Evolutionary conservation across 1,140 invertebrate genomes (phyloP), one percentile per base, ranked within the genome.

Genomic region (Mycetomoellerius zeteki): DNA sequence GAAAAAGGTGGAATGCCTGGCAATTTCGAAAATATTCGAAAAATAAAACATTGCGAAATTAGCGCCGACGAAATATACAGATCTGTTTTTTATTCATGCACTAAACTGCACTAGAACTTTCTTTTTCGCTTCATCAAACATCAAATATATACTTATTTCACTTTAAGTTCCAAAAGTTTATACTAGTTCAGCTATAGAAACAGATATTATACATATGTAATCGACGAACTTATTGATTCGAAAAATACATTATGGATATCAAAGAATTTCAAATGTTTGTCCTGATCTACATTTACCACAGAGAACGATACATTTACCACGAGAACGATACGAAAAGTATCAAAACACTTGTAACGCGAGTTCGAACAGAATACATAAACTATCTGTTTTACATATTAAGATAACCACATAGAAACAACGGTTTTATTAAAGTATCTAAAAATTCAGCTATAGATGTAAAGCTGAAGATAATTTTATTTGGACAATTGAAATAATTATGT

Each of bases 251-350:
- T 14, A 54, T 12, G 16, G 7, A 60, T 82, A 73, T 82, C 5
- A 67, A 24, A 82, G 72, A 82, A 82, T 82, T 82, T 58, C n/a
- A 72, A 82, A 82, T 24, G 5, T 72, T 54, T 71, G 64, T 60
- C 7, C 21, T 19, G 33, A 73, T 82, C 24, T 82, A 30, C 47
- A 73, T 82, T 27, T 56, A 3, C 0, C 33, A 12, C 56, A 50
- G 21, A 30, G n/a, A n/a, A n/a, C n/a, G n/a, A n/a, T n/a, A n/a
- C n/a, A n/a, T n/a, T n/a, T n/a, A n/a, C n/a, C 7, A 3, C 30
- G 14, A 21, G 37, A 72, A 64, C 19, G 2, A 8, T 30, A 1
- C 0, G 0, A 52, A 37, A 37, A 37, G 24, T 3, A 43, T 43
- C 3, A 27, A 4, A 52, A 10, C 7, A 52, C 7, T 80, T 54